These are phyloP conservation scores for Urocolius indicus DNA, from an alignment of 2,113 vertebrate species.

Conservation along the genomic window DNA sequence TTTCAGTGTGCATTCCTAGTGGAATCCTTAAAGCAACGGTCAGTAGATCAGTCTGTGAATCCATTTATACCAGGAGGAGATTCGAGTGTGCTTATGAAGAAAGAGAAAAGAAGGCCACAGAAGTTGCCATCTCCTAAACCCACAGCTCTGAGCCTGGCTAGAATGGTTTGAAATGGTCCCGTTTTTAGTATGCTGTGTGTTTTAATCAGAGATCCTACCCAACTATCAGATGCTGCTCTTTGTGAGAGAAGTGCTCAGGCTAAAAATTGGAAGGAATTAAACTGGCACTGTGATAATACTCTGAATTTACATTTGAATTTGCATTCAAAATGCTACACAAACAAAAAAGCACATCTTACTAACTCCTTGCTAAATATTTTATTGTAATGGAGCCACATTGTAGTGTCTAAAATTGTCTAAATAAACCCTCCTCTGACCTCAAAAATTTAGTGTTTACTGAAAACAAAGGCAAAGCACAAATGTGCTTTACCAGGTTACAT, in stretches of 20 bases:
- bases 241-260: background rate
- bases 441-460: background rate
- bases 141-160: conserved; percentile 59
- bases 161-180: conserved; percentile 75
- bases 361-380: background rate
- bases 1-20: conserved; percentile 82
- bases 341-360: background rate
- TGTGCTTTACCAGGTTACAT: background rate
- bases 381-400: background rate
- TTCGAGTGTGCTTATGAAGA: background rate
- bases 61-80: background rate
- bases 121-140: conserved; percentile 63
- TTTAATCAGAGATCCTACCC: background rate
- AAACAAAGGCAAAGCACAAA: background rate
- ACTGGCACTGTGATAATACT: background rate
- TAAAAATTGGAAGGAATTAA: background rate
- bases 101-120: conserved; percentile 22
- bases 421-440: background rate
- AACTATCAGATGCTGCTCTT: background rate
- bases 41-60: background rate
- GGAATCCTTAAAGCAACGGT: conserved; percentile 76
- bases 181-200: background rate
- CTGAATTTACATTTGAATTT: background rate
- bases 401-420: background rate
- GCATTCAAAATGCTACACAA: background rate